Base-by-base conservation (phyloP, 2,797 vertebrate species). In the Rhodeus uyekii region DNA sequence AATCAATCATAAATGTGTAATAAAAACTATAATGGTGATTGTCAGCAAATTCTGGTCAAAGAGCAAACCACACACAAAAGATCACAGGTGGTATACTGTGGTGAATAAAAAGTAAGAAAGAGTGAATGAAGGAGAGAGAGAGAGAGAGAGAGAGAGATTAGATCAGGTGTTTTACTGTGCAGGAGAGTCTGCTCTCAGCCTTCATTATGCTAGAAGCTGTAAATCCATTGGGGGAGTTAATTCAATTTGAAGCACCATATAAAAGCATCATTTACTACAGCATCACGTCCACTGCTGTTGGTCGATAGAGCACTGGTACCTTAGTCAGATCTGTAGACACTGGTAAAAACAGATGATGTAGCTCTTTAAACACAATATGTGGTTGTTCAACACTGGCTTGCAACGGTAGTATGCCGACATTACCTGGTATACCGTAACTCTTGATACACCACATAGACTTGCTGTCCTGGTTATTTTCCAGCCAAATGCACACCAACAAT, bases 221-320 rank as follows among this genome's bases (percentile, higher is more conserved):
- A 79, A 85, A 87, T 85, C 81, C 80, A 83, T 72, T 76, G 36
- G 83, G 81, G 65, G 69, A 79, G 79, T 68, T 86, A 76, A 83
- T 85, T 88, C 81, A 88, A 76, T 83, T 82, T 81, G 81, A 83
- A 85, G 78, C 46, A 85, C 78, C 69, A 80, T 85, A 88, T 83
- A 87, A 86, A 83, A 78, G 81, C 83, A 79, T 76, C 32, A 81
- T 87, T 84, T 86, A 81, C 80, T 76, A 32, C 80, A 69, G 46
- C 71, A 74, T 67, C 36, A 32, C 69, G 74, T 60, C 9, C 18
- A n/a, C 81, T 81, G 36, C 42, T 55, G 46, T 38, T 29, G 78
- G 63, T 55, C 68, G 77, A 80, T 81, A 58, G 64, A 67, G 50
- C 53, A 6, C 65, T 76, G 42, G 44, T 79, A 68, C 60, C 71